Evolutionary conservation across 2,888 invertebrate species (phyloP).

Genomic region (Microctonus hyperodae): DNA sequence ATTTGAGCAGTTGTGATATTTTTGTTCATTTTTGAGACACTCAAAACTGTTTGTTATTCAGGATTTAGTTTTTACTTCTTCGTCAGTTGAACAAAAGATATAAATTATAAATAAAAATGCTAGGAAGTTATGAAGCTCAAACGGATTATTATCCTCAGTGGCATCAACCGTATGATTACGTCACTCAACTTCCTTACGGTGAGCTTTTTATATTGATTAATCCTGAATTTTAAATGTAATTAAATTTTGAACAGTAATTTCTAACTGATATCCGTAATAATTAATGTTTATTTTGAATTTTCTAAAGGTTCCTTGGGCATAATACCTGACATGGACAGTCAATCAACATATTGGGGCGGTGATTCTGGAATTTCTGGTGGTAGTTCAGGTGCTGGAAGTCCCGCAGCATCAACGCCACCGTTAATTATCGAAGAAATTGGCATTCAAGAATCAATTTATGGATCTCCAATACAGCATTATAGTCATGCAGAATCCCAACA

Average conservation of each 20-base stretch:
- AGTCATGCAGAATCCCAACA: slow-evolving; percentile 41
- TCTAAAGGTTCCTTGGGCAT: slow-evolving; percentile 45
- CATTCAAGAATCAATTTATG: slow-evolving; percentile 52
- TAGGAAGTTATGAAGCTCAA: slow-evolving; percentile 60
- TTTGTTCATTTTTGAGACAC: background rate
- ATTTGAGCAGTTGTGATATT: background rate
- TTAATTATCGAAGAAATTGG: slow-evolving; percentile 59
- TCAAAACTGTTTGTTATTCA: background rate
- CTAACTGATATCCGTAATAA: background rate
- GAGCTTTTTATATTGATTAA: slow-evolving; percentile 33
- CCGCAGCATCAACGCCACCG: slow-evolving; percentile 59
- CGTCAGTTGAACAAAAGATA: no score
- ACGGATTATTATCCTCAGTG: slow-evolving; percentile 61
- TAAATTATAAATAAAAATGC: slow-evolving; percentile 41
- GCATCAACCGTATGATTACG: slow-evolving; percentile 61
- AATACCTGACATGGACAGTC: slow-evolving; percentile 53
- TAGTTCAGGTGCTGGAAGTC: slow-evolving; percentile 60
- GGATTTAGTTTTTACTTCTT: no score
- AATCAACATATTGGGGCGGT: slow-evolving; percentile 58
- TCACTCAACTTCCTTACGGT: slow-evolving; percentile 60
- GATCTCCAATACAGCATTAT: slow-evolving; percentile 47
- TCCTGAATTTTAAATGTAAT: no score
- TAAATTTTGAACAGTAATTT: no score
- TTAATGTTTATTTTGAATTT: background rate
- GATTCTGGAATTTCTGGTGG: slow-evolving; percentile 61